Base-by-base conservation (phyloP, 2,888 invertebrate genomes). In the Epinotia brunnichana region DNA sequence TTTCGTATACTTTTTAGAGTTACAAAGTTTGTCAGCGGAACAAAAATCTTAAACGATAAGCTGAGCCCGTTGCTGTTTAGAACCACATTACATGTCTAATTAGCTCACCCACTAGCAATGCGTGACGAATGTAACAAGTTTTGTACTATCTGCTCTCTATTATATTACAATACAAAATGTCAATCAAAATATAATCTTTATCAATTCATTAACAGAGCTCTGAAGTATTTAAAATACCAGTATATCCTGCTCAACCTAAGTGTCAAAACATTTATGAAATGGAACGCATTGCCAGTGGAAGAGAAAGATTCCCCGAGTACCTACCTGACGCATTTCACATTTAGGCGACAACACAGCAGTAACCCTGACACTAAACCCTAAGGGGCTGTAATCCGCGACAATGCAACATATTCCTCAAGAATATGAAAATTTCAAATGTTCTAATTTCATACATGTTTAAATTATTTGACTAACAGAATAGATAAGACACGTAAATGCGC, bases 21-120 rank as follows among this genome's bases (percentile, higher is more conserved):
- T 78, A 76, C 79, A 15, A 21, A 56, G 80, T 80, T 81, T 81
- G 76, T 83, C 82, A 83, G 83, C 83, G 82, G 82, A 84, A 82
- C 77, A 77, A 81, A 83, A 82, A 81, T 81, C 82, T 80, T 81
- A 83, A 83, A 77, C 77, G 76, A 76, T 81, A 80, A 83, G 82
- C 82, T 78, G 78, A 81, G 82, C 80, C 83, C 82, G 80, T 79
- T 78, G 78, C 82, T 9, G 9, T 9, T 80, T 76, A 76, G 64
- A 76, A 79, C 76, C 76, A 77, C 78, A 74, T 76, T 76, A 74
- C 77, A 76, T 78, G 76, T 74, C 73, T 77, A 35, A 39, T 53
- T 19, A 35, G 53, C 82, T 86, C 88, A 86, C 88, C 79, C 75
- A 83, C 87, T 87, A 88, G 87, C 87, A 87, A 86, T 76, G 79